Base-by-base conservation (phyloP, 2,888 invertebrate genomes). In the Siphlonurus alternatus region DNA sequence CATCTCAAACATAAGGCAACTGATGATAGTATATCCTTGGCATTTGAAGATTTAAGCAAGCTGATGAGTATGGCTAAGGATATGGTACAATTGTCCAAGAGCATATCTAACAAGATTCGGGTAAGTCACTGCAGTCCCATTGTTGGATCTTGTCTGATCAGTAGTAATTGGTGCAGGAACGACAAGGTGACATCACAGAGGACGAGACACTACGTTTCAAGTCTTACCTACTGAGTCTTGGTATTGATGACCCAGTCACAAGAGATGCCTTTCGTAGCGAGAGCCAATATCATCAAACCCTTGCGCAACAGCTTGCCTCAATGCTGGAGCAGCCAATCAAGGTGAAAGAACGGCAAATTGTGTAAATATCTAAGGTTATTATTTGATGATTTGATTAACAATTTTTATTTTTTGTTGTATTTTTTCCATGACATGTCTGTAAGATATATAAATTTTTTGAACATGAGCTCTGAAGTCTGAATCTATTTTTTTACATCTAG, bases 191-290 rank as follows among this genome's bases (percentile, higher is more conserved):
- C 72, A 92, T 97, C 68, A 93, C 93, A 2, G 95, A 97, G 76
- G 97, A 99, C 78, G 98, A 98, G 79, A 98, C 98, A 7, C 84
- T 96, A 2, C 84, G 88, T 70, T 98, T 99, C 74, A 97, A 98
- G 74, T 89, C 96, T 0, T 96, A 98, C 74, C 79, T 99, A 61
- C 83, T 99, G 78, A 97, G 96, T 74, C 81, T 99, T 71, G 99
- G 99, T 70, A 95, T 99, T 69, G 93, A 94, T 72, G 97, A 99
- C 79, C 98, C 98, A 1, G 98, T 98, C 0, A 98, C 97, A 0
- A 84, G 95, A 72, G 93, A 93, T 71, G 84, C 89, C 15, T 93
- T 87, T 73, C 88, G 89, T 72, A 88, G 87, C 64, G 91, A 92
- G 68, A 85, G 86, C 18, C 87, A 88, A 67, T 98, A 94, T 75